Percentiles rank a stretch among this genome's conserved stretches.
These are phyloP conservation scores for Drosophila ananassae DNA, from an alignment of 1,140 invertebrate genomes.

Conservation along the genomic window DNA sequence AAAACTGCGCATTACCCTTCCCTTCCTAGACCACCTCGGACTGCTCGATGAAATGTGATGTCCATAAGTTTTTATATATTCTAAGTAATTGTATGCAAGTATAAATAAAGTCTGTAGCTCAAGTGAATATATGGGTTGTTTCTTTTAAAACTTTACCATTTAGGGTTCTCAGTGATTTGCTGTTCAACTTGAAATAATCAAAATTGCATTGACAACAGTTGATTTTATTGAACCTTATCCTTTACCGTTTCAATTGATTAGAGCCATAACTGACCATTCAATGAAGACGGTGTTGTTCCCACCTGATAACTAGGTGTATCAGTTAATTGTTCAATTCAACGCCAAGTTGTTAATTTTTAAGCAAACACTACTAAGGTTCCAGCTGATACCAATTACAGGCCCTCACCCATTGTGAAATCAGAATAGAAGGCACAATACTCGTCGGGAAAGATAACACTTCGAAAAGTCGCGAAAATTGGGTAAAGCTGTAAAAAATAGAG, in stretches of 20 bases:
- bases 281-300: not conserved
- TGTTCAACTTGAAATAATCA: not conserved
- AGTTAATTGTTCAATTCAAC: not conserved
- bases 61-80: not conserved
- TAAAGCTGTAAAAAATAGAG: not conserved
- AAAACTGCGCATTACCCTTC: constrained; percentile 32
- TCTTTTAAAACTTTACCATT: not conserved
- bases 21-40: constrained; percentile 67
- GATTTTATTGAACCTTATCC: not conserved
- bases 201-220: constrained; percentile 7
- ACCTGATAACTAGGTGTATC: constrained; percentile 11
- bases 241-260: not conserved
- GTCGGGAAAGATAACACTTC: not conserved
- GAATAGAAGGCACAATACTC: not conserved
- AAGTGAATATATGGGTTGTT: not conserved
- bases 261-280: constrained; percentile 30
- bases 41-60: constrained; percentile 66
- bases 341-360: not conserved
- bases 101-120: not conserved
- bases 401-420: constrained; percentile 13
- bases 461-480: not conserved
- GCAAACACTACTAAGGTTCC: constrained; percentile 6
- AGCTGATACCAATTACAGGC: constrained; percentile 11
- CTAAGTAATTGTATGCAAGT: constrained; percentile 4
- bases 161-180: too few relatives aligned